Evolutionary conservation across 2,797 vertebrate genomes (phyloP), one percentile per base, ranked within the genome.

Genomic region (Remorina albescens): DNA sequence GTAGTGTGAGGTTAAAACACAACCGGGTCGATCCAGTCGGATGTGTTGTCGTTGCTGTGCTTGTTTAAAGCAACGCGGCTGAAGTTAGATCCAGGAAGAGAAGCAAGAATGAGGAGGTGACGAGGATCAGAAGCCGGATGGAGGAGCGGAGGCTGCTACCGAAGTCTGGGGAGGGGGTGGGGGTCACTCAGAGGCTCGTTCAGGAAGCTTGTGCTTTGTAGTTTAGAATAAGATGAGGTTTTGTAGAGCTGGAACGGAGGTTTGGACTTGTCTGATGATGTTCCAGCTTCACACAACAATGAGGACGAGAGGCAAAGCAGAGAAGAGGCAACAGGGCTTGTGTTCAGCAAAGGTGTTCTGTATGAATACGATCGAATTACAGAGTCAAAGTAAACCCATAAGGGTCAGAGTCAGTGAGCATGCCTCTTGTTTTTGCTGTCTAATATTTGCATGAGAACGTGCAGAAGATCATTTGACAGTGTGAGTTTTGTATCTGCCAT

Each of bases 71-170:
- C 15, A 19, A 28, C 32, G n/a, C 23, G 13, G 23, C 13, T 46
- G 36, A 19, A 42, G 39, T 64, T 41, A 1, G 32, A 16, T 76
- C 23, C 59, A 61, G 80, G 64, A 75, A 75, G 62, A 18, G 46
- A 18, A 9, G 30, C 30, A 30, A 15, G 46, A 6, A 28, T 12
- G 51, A 32, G 46, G 63, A 60, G 6, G 53, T 13, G 53, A 39
- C 15, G 54, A 51, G 56, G 25, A 47, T 68, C 65, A 44, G 54
- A 67, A 15, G 63, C 42, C 16, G 16, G 36, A 57, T 59, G 67
- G 50, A 53, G 25, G 36, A 30, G 30, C 30, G 37, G 15, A 6
- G 39, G 39, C 51, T 19, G 41, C 56, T 46, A 39, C 61, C 36
- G 36, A 69, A 44, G n/a, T n/a, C n/a, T n/a, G 65, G 25, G 47